phyloP scores from a whole-genome alignment of 2,888 invertebrate genomes.

The Tetanocera ferruginea region DNA sequence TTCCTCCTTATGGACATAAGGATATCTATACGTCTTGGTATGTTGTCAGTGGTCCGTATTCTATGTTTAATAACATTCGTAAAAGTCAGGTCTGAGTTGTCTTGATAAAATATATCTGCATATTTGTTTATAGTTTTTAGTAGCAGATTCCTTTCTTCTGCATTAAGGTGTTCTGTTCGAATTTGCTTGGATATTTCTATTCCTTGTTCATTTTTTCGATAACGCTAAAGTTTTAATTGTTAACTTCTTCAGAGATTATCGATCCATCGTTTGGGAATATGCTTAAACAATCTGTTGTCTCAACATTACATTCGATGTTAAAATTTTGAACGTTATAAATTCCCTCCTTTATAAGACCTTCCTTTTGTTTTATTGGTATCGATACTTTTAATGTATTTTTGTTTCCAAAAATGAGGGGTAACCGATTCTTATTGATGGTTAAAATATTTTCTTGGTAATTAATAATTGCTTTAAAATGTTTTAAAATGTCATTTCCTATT shows the following conservation, averaged over 20 bases:
- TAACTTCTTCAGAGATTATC: too few species aligned
- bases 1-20: background rate
- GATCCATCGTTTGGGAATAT: too few species aligned
- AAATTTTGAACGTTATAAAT: background rate
- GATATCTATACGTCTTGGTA: constrained; percentile 27
- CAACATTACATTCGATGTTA: background rate
- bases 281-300: background rate
- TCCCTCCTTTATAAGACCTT: background rate
- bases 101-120: constrained; percentile 12
- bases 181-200: constrained; percentile 18
- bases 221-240: too few species aligned
- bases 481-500: constrained; percentile 41
- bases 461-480: constrained; percentile 32
- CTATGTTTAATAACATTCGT: background rate
- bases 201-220: background rate
- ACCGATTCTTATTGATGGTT: background rate
- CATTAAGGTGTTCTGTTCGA: constrained; percentile 29
- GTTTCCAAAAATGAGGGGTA: constrained; percentile 6
- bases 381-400: constrained; percentile 7
- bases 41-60: constrained; percentile 16
- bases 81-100: too few species aligned
- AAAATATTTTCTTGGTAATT: constrained; percentile 32
- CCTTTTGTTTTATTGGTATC: background rate
- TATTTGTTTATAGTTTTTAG: background rate
- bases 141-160: background rate